Conservation (phyloP, 2,113 vertebrate genomes). For the Natator depressus region DNA sequence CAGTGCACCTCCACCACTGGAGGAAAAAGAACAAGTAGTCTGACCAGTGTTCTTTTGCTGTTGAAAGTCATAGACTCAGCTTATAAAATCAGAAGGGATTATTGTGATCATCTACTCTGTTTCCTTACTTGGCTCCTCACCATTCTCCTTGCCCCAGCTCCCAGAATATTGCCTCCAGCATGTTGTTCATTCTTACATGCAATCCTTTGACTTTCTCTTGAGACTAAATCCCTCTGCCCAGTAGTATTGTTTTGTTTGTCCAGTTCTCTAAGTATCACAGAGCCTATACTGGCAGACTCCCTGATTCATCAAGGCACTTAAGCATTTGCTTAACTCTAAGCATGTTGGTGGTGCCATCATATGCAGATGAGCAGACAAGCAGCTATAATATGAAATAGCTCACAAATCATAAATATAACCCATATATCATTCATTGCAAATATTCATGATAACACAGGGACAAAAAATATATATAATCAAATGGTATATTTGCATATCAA, state of each 20-base stretch:
- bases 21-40: not conserved
- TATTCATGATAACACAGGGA: constrained; percentile 76
- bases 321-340: not conserved
- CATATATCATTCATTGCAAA: constrained; percentile 79
- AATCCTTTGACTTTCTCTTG: not conserved
- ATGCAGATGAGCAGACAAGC: constrained; percentile 74
- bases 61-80: not conserved
- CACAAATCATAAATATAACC: constrained; percentile 75
- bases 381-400: constrained; percentile 78
- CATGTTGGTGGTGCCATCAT: not conserved
- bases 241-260: not conserved
- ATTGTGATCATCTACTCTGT: not conserved
- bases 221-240: not conserved
- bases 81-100: not conserved
- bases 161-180: not conserved
- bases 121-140: not conserved
- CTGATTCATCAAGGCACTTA: not conserved
- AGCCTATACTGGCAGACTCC: not conserved
- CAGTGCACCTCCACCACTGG: not conserved
- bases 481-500: constrained; percentile 80
- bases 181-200: not conserved
- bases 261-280: not conserved
- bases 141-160: not conserved
- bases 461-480: constrained; percentile 74
- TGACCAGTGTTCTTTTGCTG: not conserved